Conservation (phyloP, 1,140 invertebrate genomes). For the Cherax quadricarinatus region DNA sequence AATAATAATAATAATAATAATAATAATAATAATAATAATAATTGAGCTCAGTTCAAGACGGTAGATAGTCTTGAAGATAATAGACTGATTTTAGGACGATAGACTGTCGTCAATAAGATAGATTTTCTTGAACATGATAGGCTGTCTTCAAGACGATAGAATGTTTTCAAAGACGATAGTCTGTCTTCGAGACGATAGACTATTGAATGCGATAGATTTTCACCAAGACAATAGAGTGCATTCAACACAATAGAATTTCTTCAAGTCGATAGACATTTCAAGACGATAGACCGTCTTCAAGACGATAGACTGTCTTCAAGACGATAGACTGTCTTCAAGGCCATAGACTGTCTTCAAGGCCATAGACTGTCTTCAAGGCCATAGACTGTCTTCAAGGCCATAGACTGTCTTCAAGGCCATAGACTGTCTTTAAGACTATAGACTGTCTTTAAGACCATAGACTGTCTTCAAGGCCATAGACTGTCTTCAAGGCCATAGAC, state of each 20-base stretch:
- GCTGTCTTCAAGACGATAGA: background rate
- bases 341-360: background rate
- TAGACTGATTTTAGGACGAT: background rate
- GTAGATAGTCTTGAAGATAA: background rate
- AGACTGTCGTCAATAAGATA: background rate
- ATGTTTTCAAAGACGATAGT: too few species aligned
- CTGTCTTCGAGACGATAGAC: too few species aligned
- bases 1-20: too few species aligned
- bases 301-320: background rate
- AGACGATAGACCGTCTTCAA: too few species aligned
- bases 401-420: background rate
- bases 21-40: too few species aligned
- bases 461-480: background rate
- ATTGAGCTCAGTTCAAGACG: background rate
- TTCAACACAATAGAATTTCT: too few species aligned
- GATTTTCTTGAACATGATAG: background rate
- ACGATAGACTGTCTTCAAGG: background rate
- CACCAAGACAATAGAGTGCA: background rate
- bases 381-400: background rate
- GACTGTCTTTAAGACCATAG: background rate
- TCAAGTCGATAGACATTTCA: too few species aligned
- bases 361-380: background rate
- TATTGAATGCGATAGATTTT: background rate
- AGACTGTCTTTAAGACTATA: background rate
- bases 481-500: background rate